phyloP scores from a whole-genome alignment of 2,113 vertebrate species.

The Limnothrissa miodon region DNA sequence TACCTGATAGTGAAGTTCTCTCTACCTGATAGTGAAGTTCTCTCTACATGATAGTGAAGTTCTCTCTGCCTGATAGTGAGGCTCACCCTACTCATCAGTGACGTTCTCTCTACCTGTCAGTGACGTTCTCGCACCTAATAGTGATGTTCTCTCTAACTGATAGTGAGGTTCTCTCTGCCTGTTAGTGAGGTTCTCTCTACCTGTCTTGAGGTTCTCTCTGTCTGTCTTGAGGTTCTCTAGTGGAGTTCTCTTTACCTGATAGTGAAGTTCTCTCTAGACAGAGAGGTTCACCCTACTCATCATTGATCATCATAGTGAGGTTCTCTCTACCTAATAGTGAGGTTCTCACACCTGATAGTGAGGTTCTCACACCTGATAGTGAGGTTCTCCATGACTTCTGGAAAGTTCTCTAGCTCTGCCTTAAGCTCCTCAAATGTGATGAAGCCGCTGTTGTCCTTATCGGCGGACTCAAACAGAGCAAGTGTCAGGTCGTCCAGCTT shows the following conservation, averaged over 20 bases:
- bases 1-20: too few relatives aligned
- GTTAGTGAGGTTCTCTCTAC: not conserved
- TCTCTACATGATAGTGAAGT: too few relatives aligned
- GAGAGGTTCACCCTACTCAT: not conserved
- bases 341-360: conserved; percentile 60
- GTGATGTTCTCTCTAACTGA: not conserved
- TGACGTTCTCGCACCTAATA: not conserved
- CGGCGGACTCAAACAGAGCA: conserved; percentile 81
- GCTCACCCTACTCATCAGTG: not conserved
- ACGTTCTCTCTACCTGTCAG: too few relatives aligned
- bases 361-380: conserved; percentile 82
- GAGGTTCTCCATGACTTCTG: conserved; percentile 87
- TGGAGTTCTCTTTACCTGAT: conserved; percentile 76
- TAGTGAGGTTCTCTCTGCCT: not conserved
- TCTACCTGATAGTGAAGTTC: too few relatives aligned
- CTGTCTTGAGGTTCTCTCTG: too few relatives aligned
- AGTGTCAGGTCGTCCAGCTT: conserved; percentile 79
- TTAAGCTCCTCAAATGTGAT: conserved; percentile 89
- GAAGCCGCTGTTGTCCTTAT: conserved; percentile 80
- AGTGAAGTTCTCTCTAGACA: too few relatives aligned
- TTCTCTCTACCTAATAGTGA: conserved; percentile 62
- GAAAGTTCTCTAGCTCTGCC: conserved; percentile 80
- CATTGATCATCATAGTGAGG: too few relatives aligned
- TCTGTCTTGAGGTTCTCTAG: conserved; percentile 70
- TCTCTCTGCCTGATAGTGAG: too few relatives aligned